Evolutionary conservation across 2,888 invertebrate species (phyloP).

Genomic region (Calliopum simillimum): DNA sequence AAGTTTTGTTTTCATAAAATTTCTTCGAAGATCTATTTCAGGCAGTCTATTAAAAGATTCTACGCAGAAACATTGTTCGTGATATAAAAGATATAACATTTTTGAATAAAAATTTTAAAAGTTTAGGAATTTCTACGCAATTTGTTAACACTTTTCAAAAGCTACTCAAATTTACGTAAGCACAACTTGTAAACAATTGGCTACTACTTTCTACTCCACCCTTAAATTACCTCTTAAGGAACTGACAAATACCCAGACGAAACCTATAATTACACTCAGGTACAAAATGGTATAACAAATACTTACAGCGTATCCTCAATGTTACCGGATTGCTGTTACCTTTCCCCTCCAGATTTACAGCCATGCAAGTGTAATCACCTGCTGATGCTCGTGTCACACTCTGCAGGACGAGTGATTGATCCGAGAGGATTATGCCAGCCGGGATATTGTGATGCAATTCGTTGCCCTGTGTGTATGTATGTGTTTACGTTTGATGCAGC

Average conservation of each 20-base stretch:
- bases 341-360: conserved; percentile 86
- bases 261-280: neutral
- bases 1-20: too few species aligned
- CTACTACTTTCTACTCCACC: too few species aligned
- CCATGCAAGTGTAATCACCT: conserved; percentile 89
- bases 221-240: neutral
- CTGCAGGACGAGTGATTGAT: conserved; percentile 87
- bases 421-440: conserved; percentile 85
- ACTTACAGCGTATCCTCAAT: conserved; percentile 78
- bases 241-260: conserved; percentile 14
- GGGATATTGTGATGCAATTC: conserved; percentile 87
- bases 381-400: conserved; percentile 84
- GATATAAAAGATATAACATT: too few species aligned
- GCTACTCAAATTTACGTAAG: too few species aligned
- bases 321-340: conserved; percentile 80
- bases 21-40: too few species aligned
- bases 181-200: too few species aligned
- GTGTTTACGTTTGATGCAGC: conserved; percentile 5
- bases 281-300: conserved; percentile 40
- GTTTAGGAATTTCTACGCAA: too few species aligned
- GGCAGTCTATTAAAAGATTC: too few species aligned
- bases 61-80: too few species aligned
- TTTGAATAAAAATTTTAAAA: too few species aligned
- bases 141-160: too few species aligned
- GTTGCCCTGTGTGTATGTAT: conserved; percentile 72